A percentile compares a stretch with the other conserved stretches of the same genome.
These are phyloP conservation scores for Venusia cambrica DNA, from an alignment of 2,888 invertebrate genomes.

Conservation along the genomic window DNA sequence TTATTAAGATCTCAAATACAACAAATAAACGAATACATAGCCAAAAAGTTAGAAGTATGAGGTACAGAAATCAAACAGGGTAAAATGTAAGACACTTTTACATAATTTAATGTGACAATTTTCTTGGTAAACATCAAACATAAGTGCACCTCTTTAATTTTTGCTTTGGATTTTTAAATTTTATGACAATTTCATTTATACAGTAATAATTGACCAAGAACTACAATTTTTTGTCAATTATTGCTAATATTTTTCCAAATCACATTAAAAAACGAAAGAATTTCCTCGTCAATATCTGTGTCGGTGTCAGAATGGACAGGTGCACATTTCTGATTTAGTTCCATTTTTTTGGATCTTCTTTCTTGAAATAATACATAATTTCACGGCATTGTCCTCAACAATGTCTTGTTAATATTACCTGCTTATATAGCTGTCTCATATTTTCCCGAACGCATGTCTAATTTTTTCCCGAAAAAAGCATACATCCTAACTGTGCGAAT, in stretches of 20 bases:
- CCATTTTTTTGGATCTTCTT: constrained; percentile 2
- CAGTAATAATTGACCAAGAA: not conserved
- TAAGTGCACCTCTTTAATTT: constrained; percentile 3
- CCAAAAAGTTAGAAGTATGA: not conserved
- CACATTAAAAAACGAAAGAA: constrained; percentile 1
- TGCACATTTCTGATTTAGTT: not conserved
- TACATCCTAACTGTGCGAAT: no score
- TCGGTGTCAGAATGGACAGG: constrained; percentile 2
- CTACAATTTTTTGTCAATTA: not conserved
- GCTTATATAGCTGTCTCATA: no score
- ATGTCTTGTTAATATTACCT: no score
- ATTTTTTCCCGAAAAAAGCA: no score
- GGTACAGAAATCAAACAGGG: constrained; percentile 1
- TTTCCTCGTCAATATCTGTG: constrained; percentile 5
- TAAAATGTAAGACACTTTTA: constrained; percentile 4
- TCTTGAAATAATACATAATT: no score
- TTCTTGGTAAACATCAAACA: constrained; percentile 4
- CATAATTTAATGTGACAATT: not conserved
- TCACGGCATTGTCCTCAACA: no score
- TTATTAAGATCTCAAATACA: constrained; percentile 1
- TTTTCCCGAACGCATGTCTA: no score
- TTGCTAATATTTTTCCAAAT: constrained; percentile 1
- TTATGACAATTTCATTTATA: constrained; percentile 4
- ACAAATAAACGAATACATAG: constrained; percentile 1
- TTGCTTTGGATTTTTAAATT: constrained; percentile 1